Conservation (phyloP, 2,888 invertebrate genomes). For the Plusia festucae region DNA sequence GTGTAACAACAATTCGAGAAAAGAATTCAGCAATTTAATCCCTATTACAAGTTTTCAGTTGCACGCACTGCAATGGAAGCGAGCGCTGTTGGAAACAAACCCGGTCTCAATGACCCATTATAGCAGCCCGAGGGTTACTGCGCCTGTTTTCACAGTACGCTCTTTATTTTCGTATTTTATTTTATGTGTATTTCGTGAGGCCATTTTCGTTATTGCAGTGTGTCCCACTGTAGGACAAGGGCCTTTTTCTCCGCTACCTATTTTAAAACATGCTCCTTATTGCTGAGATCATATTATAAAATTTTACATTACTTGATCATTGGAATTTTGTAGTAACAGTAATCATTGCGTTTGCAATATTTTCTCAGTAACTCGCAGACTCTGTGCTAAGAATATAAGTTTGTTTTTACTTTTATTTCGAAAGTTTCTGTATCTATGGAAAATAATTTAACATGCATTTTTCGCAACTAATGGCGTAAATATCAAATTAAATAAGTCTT, state of each 20-base stretch:
- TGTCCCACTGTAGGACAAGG: neutral
- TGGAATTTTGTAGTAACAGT: slow-evolving; percentile 1
- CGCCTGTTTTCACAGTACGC: slow-evolving; percentile 19
- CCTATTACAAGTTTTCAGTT: slow-evolving; percentile 21
- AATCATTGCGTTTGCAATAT: slow-evolving; percentile 26
- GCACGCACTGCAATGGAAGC: slow-evolving; percentile 9
- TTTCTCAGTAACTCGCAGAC: slow-evolving; percentile 24
- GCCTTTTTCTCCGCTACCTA: neutral
- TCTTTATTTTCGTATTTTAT: slow-evolving; percentile 8
- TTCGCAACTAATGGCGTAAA: neutral
- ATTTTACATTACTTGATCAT: neutral
- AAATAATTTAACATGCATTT: slow-evolving; percentile 8
- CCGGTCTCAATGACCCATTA: slow-evolving; percentile 42
- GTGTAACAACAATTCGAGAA: slow-evolving; percentile 16
- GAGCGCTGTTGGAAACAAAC: slow-evolving; percentile 12
- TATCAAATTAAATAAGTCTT: neutral
- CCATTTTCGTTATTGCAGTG: neutral
- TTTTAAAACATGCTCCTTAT: neutral
- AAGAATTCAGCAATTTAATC: slow-evolving; percentile 23
- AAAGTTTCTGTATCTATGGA: slow-evolving; percentile 15
- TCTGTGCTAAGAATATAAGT: slow-evolving; percentile 25
- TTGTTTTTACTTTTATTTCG: slow-evolving; percentile 14
- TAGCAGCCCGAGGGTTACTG: slow-evolving; percentile 28
- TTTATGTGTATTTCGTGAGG: slow-evolving; percentile 16
- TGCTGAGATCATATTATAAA: neutral